phyloP scores from a whole-genome alignment of 1,140 invertebrate genomes.

The Diplogasteroides magnus region DNA sequence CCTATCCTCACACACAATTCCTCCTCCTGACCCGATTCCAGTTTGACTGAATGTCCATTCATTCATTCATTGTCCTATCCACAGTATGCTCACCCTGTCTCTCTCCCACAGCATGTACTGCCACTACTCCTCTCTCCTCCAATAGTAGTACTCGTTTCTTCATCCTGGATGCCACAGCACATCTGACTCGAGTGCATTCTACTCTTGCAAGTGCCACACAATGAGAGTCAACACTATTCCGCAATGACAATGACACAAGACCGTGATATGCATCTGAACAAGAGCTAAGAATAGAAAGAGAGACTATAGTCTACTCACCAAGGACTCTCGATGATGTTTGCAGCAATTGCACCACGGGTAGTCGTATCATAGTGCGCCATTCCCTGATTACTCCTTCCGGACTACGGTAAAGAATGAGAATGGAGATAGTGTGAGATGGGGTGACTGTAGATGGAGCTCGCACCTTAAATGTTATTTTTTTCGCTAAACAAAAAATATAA shows the following conservation, averaged over 20 bases:
- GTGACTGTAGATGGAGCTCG: constrained; percentile 14
- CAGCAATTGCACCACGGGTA: constrained; percentile 1
- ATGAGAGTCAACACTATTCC: constrained; percentile 2
- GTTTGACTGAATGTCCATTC: neutral
- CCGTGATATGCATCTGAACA: constrained; percentile 8
- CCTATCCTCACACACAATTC: neutral
- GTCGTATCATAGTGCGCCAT: constrained; percentile 6
- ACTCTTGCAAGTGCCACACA: constrained; percentile 13
- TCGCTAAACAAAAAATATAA: neutral
- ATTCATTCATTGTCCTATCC: too few relatives aligned
- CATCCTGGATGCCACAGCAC: neutral
- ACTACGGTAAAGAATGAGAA: constrained; percentile 15
- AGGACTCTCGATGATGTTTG: constrained; percentile 1
- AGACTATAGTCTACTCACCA: too few relatives aligned
- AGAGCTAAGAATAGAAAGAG: too few relatives aligned
- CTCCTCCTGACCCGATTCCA: neutral
- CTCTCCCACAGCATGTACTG: neutral
- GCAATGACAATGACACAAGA: constrained; percentile 10
- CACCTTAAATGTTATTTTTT: constrained; percentile 12
- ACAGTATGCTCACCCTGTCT: constrained; percentile 12
- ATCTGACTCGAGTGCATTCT: constrained; percentile 10
- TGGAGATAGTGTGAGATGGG: neutral
- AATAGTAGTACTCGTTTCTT: neutral
- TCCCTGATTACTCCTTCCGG: constrained; percentile 14
- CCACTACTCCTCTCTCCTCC: constrained; percentile 1